Base-by-base conservation (phyloP, 2,888 invertebrate species). In the Microctonus aethiopoides region DNA sequence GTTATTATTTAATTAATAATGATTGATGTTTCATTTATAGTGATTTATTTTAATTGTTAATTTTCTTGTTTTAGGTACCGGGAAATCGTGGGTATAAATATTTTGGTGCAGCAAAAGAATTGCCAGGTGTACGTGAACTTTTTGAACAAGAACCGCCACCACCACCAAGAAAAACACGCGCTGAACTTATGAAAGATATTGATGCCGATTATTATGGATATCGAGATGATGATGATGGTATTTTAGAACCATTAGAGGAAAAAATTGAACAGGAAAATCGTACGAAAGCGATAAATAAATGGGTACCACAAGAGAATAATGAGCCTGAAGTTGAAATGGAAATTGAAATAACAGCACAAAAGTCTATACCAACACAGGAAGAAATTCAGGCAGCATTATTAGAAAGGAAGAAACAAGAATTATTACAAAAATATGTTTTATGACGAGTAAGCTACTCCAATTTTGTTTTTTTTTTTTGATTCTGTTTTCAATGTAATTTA, bases 191-290 rank as follows among this genome's bases (percentile, higher is more conserved):
- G 98, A 94, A 96, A 78, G 95, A 98, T 83, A 96, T 99, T 46
- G 99, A 99, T 88, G 98, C 99, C 0, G 97, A 98, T 87, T 99
- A 99, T 88, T 99, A 99, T 87, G 99, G 99, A 0, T 99, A 98
- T 87, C 89, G 98, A 80, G 99, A 99, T 87, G 99, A 99, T 80
- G 99, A 99, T 82, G 99, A 99, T 86, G 99, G 99, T 0, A 91
- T 98, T 64, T 88, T 99, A 56, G 88, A 95, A 74, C 98, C 98
- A 0, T 84, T 97, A 3, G 99, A 99, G 87, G 89, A 91, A 76
- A 91, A 91, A 72, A 92, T 92, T 36, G 97, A 98, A 88, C 92
- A 91, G 80, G 88, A 90, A 81, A 91, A 90, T 0, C 88, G 90
- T 51, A 88, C 88, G 74, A 86, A 86, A 72, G 91, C 92, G 0